Percentiles rank a stretch among this genome's conserved stretches.
Conservation (phyloP, 2,113 vertebrate genomes). For the Oxygymnocypris stewartii region DNA sequence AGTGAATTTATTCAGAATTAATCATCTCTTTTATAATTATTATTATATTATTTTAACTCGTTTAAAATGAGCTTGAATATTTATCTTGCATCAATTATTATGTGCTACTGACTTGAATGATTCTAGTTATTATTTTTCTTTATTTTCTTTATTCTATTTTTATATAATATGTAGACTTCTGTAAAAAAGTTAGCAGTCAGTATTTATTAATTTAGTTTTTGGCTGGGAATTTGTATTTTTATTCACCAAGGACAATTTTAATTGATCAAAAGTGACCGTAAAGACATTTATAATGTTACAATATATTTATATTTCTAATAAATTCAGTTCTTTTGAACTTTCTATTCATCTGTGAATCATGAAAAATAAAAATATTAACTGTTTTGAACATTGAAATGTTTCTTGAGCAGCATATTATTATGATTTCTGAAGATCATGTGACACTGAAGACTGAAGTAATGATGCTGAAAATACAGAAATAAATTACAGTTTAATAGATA, state of each 20-base stretch:
- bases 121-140: background rate
- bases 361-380: too few species aligned
- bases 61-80: background rate
- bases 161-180: too few species aligned
- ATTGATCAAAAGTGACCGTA: background rate
- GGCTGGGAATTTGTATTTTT: background rate
- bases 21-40: too few species aligned
- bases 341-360: background rate
- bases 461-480: background rate
- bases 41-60: too few species aligned
- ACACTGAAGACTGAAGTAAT: background rate
- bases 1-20: too few species aligned
- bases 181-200: too few species aligned
- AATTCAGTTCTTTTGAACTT: background rate
- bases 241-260: background rate
- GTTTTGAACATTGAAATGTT: background rate
- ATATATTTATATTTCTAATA: background rate
- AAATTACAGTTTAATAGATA: background rate
- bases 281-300: background rate
- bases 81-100: background rate
- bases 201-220: too few species aligned
- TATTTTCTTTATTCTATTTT: too few species aligned
- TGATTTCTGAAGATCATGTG: background rate
- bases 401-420: background rate
- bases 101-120: too few species aligned